These are phyloP conservation scores for Andrena camellia DNA, from an alignment of 2,888 invertebrate genomes.

Conservation along the genomic window DNA sequence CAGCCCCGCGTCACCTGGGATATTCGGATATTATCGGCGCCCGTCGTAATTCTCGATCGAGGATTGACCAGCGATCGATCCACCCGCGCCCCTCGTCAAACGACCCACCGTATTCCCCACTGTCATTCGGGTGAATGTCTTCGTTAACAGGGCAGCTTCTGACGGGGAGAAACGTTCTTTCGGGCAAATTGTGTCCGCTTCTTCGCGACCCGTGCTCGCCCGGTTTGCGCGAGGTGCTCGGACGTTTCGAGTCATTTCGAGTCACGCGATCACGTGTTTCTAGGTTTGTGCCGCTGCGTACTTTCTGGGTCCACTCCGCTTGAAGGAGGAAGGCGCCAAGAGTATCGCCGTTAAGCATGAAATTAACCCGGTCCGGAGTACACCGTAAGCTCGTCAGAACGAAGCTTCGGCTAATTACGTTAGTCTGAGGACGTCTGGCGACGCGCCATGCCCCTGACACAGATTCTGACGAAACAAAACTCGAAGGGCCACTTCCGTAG, in stretches of 20 bases:
- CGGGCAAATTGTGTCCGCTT: not conserved
- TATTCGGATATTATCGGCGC: constrained; percentile 21
- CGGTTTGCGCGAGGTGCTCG: not conserved
- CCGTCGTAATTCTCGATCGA: constrained; percentile 15
- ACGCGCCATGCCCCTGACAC: constrained; percentile 59
- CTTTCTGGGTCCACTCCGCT: not conserved
- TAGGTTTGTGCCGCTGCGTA: not conserved
- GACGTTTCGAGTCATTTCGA: not conserved
- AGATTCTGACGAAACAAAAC: constrained; percentile 60
- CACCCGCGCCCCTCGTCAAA: not conserved
- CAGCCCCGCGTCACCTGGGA: constrained; percentile 7
- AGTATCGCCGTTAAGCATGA: constrained; percentile 46
- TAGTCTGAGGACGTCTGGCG: constrained; percentile 55
- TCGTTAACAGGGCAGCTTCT: not conserved
- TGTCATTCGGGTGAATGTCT: not conserved
- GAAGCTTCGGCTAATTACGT: constrained; percentile 62
- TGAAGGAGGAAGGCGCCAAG: constrained; percentile 16
- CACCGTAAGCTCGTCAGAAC: constrained; percentile 56
- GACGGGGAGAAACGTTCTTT: not conserved
- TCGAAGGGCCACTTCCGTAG: constrained; percentile 36
- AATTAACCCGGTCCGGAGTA: constrained; percentile 36
- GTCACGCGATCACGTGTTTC: not conserved
- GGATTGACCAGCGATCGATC: constrained; percentile 23
- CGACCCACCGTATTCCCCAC: not conserved
- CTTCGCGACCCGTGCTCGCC: not conserved